Evolutionary conservation across 2,888 invertebrate species (phyloP), one percentile per base, ranked within the genome.

Genomic region (Xestia c-nigrum): DNA sequence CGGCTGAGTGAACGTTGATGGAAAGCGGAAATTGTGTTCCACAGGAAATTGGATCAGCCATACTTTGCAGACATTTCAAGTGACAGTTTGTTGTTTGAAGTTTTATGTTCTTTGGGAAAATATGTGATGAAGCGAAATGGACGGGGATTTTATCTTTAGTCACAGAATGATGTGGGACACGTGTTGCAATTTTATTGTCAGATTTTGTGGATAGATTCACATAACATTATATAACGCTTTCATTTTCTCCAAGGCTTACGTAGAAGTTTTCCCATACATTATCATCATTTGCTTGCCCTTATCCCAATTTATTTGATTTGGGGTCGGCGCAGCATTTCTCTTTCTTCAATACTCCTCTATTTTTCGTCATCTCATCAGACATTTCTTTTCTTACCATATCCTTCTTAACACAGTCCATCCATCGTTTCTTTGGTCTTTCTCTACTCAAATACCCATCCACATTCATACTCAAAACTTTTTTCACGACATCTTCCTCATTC

Each of bases 1-100:
- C 70, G 63, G 38, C 43, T 77, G 68, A 80, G 61, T 72, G 80
- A 80, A 52, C 59, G 70, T 12, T 76, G 65, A 82, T 74, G 50
- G 74, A 80, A 80, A 71, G 73, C 77, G 85, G 85, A 84, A 83
- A 83, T 84, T 81, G 52, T 16, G 61, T 57, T 64, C 63, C 38
- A 47, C 43, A 40, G 74, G 85, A 81, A 78, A 76, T 78, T 74
- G 50, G 67, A 75, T 67, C 69, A 72, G 24, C 40, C 43, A 64
- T 73, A 52, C 63, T 69, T 55, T 70, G 66, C n/a, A 9, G 69
- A 31, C 77, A 40, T 80, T 76, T 59, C 59, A 72, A 75, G 72
- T 79, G 71, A 79, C 68, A 75, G 38, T 16, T 59, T 57, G 12
- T 59, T 79, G 61, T 80, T 75, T 63, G 16, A 75, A 65, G 57